These are phyloP conservation scores for Crossaster papposus DNA, from an alignment of 53 echinoderm and acorn worm genomes.

Conservation along the genomic window DNA sequence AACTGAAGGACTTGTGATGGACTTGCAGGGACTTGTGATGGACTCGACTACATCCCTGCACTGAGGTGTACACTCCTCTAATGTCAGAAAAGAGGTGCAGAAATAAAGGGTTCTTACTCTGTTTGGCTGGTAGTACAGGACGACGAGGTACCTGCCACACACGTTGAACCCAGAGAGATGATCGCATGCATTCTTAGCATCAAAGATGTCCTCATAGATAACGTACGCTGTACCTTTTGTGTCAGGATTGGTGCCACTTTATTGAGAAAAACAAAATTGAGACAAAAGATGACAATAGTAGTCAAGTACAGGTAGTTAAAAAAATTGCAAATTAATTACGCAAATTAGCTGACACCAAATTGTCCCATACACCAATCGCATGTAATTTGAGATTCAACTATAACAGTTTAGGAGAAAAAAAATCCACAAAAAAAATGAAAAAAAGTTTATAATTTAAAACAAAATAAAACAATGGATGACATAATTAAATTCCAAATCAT, in stretches of 20 bases:
- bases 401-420: too few relatives aligned
- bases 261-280: conserved; percentile 6
- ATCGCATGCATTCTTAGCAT: conserved; percentile 98
- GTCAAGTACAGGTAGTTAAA: background rate
- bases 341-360: background rate
- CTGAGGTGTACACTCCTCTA: too few relatives aligned
- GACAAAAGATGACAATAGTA: background rate
- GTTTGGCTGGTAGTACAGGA: conserved; percentile 94
- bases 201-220: conserved; percentile 97
- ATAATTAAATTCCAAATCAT: background rate
- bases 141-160: conserved; percentile 87
- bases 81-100: background rate
- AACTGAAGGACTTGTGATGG: too few relatives aligned
- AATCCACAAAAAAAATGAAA: background rate
- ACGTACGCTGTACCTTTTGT: conserved; percentile 99
- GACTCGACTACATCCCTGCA: too few relatives aligned
- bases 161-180: conserved; percentile 99
- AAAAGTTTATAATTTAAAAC: background rate
- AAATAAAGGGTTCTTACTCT: conserved; percentile 72
- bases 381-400: background rate
- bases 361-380: background rate
- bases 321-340: background rate
- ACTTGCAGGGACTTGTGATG: too few relatives aligned
- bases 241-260: conserved; percentile 87
- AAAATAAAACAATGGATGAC: background rate